These are phyloP conservation scores for Colaptes auratus DNA, from an alignment of 2,113 vertebrate genomes.

Conservation along the genomic window DNA sequence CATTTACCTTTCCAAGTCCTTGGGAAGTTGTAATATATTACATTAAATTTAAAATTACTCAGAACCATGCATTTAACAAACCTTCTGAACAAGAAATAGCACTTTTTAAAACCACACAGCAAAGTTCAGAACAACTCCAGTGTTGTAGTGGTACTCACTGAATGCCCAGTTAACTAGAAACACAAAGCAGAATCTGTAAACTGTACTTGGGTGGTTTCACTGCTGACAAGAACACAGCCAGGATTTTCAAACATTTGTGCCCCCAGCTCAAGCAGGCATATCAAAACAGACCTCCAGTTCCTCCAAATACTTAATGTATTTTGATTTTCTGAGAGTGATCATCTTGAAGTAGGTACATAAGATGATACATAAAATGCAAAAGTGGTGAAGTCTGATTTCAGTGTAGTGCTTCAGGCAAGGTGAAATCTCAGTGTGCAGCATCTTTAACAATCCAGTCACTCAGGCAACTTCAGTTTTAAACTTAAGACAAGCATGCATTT, in stretches of 20 bases:
- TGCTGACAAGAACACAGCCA: background rate
- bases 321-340: background rate
- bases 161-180: background rate
- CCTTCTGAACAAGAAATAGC: background rate
- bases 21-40: background rate
- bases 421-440: background rate
- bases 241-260: background rate
- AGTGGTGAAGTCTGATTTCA: conserved; percentile 2
- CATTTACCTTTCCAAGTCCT: background rate
- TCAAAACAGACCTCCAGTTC: background rate
- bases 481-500: background rate
- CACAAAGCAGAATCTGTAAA: background rate
- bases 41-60: background rate
- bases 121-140: background rate
- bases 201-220: background rate
- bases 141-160: background rate
- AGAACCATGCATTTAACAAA: background rate
- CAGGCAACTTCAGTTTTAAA: background rate
- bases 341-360: background rate
- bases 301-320: background rate
- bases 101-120: background rate
- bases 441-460: conserved; percentile 31
- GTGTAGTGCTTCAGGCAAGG: conserved; percentile 38
- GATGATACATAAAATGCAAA: background rate
- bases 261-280: background rate